phyloP scores from a whole-genome alignment of 2,888 invertebrate species.

The Euphydryas editha region DNA sequence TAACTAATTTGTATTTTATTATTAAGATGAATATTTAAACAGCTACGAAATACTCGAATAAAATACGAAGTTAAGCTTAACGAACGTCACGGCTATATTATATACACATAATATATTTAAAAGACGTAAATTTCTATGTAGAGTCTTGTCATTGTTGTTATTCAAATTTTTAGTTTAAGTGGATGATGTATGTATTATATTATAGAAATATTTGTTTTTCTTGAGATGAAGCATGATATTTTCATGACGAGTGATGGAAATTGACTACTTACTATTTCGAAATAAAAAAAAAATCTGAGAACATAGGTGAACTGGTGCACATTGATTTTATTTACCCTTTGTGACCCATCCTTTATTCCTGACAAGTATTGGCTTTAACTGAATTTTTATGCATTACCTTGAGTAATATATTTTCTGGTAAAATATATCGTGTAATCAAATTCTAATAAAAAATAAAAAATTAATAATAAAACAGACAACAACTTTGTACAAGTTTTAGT shows the following conservation, averaged over 20 bases:
- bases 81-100: conserved; percentile 41
- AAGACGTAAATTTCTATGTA: conserved; percentile 56
- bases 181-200: conserved; percentile 62
- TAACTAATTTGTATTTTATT: conserved; percentile 43
- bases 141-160: conserved; percentile 63
- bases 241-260: conserved; percentile 47
- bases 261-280: conserved; percentile 56
- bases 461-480: not conserved
- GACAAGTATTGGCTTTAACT: conserved; percentile 56
- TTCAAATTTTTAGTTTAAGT: conserved; percentile 61
- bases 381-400: not conserved
- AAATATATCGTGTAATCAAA: no score
- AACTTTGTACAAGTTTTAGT: no score
- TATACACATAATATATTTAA: conserved; percentile 46
- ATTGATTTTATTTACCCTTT: conserved; percentile 67
- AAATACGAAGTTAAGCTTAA: conserved; percentile 45
- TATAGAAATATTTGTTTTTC: conserved; percentile 60
- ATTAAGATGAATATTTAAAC: conserved; percentile 42
- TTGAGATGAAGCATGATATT: conserved; percentile 56
- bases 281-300: conserved; percentile 51
- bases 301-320: conserved; percentile 72
- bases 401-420: not conserved
- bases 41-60: conserved; percentile 48
- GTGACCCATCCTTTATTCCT: conserved; percentile 40
- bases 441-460: not conserved